A percentile compares a stretch with the other conserved stretches of the same genome.
phyloP scores from a whole-genome alignment of 2,888 invertebrate genomes.

The Acanthacorydalis orientalis region DNA sequence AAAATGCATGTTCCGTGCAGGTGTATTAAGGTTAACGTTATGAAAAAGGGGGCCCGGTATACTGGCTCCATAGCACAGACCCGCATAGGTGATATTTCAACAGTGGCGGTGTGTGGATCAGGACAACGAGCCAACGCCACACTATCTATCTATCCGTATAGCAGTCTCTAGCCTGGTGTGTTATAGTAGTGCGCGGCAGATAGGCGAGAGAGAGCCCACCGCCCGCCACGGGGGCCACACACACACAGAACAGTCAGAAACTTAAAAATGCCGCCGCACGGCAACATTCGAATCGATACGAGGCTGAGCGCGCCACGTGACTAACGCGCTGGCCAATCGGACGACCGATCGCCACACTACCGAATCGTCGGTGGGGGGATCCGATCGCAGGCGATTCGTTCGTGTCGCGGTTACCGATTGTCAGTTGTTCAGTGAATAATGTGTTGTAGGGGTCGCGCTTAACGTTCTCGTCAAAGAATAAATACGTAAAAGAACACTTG shows the following conservation, averaged over 20 bases:
- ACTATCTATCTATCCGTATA: no score
- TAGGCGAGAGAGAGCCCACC: no score
- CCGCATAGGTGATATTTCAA: no score
- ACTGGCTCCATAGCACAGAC: no score
- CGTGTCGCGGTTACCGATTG: conserved; percentile 12
- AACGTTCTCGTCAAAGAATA: background rate
- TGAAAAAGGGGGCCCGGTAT: no score
- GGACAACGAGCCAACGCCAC: no score
- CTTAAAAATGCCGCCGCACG: conserved; percentile 73
- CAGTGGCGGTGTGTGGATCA: no score
- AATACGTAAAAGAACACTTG: background rate
- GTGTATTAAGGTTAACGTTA: no score
- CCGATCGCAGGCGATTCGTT: conserved; percentile 4
- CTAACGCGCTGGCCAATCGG: conserved; percentile 24
- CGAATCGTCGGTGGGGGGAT: background rate
- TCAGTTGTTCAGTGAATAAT: conserved; percentile 2
- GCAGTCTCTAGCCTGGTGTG: no score
- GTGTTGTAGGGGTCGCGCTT: background rate
- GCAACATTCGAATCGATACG: conserved; percentile 64
- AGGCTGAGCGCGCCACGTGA: conserved; percentile 42
- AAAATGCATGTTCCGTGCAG: no score
- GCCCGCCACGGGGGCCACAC: conserved; percentile 13
- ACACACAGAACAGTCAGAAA: conserved; percentile 21
- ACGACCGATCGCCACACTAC: background rate
- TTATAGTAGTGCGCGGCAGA: no score